These are phyloP conservation scores for Podarcis muralis DNA, from an alignment of 2,113 vertebrate species.

Conservation along the genomic window DNA sequence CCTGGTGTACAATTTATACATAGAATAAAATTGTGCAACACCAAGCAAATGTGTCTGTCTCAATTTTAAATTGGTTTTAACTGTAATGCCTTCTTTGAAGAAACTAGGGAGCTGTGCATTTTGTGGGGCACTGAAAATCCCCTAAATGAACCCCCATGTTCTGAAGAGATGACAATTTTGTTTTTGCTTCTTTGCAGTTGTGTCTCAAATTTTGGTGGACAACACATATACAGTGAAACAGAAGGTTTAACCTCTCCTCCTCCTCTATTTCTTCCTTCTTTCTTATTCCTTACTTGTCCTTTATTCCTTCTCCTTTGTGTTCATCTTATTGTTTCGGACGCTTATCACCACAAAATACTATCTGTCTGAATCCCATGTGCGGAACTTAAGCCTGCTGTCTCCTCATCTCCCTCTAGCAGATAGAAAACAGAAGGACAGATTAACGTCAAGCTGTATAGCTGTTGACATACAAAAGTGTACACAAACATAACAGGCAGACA, in stretches of 20 bases:
- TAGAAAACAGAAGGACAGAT: constrained; percentile 70
- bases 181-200: not conserved
- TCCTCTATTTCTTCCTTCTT: constrained; percentile 33
- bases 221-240: constrained; percentile 24
- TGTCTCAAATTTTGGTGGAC: not conserved
- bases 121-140: not conserved
- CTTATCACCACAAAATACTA: constrained; percentile 63
- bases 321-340: constrained; percentile 25
- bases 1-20: too few species aligned
- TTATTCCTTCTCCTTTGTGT: constrained; percentile 45
- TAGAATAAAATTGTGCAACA: too few species aligned
- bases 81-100: not conserved
- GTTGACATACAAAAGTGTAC: constrained; percentile 54
- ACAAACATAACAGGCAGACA: constrained; percentile 31
- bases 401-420: constrained; percentile 50
- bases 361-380: constrained; percentile 4
- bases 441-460: constrained; percentile 43
- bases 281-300: constrained; percentile 34
- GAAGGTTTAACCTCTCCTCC: constrained; percentile 49
- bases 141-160: not conserved
- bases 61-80: not conserved
- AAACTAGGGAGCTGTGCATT: not conserved
- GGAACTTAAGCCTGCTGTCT: constrained; percentile 64
- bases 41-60: not conserved
- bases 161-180: not conserved